These are phyloP conservation scores for Hydropotes inermis DNA, from an alignment of 2,113 vertebrate species.

Conservation along the genomic window DNA sequence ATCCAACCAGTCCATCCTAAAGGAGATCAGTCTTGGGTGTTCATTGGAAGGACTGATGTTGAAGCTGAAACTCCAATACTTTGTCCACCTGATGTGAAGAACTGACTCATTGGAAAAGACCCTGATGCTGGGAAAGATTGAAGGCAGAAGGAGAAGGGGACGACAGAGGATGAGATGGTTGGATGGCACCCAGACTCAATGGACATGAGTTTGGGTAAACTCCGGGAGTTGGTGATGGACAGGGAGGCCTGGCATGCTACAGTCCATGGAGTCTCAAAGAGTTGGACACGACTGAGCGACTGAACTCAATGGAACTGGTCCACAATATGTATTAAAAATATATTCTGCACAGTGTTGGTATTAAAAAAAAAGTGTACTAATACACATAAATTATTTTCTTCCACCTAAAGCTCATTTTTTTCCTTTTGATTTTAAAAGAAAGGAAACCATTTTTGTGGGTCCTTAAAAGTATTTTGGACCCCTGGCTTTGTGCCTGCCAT, in stretches of 20 bases:
- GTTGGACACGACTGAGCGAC: fast-evolving
- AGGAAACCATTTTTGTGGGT: not conserved
- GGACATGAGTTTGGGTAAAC: not conserved
- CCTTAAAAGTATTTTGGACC: not conserved
- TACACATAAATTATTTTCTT: not conserved
- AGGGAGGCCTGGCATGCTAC: not conserved
- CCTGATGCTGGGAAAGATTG: not conserved
- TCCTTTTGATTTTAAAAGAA: not conserved
- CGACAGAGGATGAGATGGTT: not conserved
- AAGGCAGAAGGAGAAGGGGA: not conserved
- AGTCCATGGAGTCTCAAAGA: not conserved
- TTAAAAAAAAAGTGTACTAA: not conserved
- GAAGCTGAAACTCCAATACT: not conserved
- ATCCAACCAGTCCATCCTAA: not conserved
- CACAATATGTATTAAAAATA: not conserved
- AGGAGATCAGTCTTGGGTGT: not conserved
- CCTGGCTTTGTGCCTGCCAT: not conserved
- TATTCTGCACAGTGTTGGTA: not conserved
- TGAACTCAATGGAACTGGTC: not conserved
- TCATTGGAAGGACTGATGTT: not conserved
- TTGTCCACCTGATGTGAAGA: not conserved
- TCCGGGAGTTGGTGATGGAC: not conserved
- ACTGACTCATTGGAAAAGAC: not conserved
- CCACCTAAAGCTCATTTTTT: not conserved
- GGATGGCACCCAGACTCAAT: not conserved